Conservation (phyloP, 1,140 invertebrate genomes). For the Batillaria attramentaria region DNA sequence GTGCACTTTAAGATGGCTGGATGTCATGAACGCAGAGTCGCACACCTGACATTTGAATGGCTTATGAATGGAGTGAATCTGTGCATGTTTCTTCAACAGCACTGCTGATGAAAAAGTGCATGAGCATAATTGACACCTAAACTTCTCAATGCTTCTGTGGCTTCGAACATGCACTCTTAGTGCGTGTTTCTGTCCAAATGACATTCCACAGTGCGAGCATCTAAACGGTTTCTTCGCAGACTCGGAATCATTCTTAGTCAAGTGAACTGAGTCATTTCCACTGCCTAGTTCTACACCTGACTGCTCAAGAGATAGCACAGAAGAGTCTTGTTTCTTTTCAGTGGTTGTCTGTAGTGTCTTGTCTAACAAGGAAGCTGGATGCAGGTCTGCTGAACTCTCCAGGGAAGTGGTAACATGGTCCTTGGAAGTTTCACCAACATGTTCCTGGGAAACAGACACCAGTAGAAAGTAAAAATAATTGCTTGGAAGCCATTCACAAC, state of each 20-base stretch:
- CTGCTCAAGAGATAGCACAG: neutral
- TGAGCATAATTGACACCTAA: conserved; percentile 16
- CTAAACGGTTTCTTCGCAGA: conserved; percentile 15
- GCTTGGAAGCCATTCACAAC: no score
- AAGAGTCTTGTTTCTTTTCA: neutral
- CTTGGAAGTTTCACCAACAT: no score
- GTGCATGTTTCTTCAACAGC: conserved; percentile 20
- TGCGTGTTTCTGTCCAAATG: conserved; percentile 16
- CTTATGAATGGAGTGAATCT: neutral
- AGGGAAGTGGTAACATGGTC: no score
- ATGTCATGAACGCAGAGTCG: conserved; percentile 39
- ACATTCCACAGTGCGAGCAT: conserved; percentile 19
- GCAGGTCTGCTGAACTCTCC: neutral
- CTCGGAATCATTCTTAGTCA: neutral
- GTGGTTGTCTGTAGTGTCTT: neutral
- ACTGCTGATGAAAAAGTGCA: conserved; percentile 17
- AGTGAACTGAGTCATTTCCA: neutral
- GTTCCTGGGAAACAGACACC: no score
- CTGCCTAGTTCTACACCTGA: neutral
- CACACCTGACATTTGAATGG: conserved; percentile 41
- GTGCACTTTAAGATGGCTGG: conserved; percentile 40
- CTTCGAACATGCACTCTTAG: conserved; percentile 18
- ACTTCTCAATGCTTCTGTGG: neutral
- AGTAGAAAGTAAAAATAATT: no score
- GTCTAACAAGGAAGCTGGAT: neutral